Conservation (phyloP, 1,140 invertebrate species). For the Idris sp. region DNA sequence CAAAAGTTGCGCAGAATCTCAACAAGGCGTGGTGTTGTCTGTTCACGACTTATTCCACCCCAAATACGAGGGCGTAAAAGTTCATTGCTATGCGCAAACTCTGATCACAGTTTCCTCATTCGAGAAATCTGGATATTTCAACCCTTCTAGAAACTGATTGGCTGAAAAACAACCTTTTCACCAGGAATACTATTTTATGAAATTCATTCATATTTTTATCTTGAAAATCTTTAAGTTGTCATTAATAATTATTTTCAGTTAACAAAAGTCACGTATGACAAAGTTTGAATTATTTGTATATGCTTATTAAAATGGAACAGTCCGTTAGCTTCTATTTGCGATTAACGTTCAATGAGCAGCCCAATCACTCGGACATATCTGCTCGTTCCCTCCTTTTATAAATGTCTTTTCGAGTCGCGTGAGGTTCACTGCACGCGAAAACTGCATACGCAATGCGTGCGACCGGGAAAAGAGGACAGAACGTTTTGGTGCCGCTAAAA, state of each 20-base stretch:
- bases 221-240: too few relatives aligned
- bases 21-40: slow-evolving; percentile 46
- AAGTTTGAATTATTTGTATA: slow-evolving; percentile 65
- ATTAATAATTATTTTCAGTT: too few relatives aligned
- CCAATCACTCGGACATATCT: slow-evolving; percentile 31
- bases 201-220: too few relatives aligned
- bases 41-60: slow-evolving; percentile 24
- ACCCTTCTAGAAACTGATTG: slow-evolving; percentile 3
- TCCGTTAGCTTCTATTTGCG: slow-evolving; percentile 68
- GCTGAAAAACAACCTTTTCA: background rate
- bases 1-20: slow-evolving; percentile 49
- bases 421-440: slow-evolving; percentile 66
- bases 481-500: slow-evolving; percentile 38
- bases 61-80: slow-evolving; percentile 22
- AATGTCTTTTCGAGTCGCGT: slow-evolving; percentile 16
- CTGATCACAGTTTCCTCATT: slow-evolving; percentile 65
- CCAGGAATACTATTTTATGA: too few relatives aligned
- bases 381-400: background rate
- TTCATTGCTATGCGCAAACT: slow-evolving; percentile 64
- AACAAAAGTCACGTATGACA: slow-evolving; percentile 30
- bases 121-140: slow-evolving; percentile 59
- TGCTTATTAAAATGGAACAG: slow-evolving; percentile 60
- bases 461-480: slow-evolving; percentile 36
- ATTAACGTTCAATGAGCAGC: slow-evolving; percentile 64
- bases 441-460: slow-evolving; percentile 39